Conservation (phyloP, 2,888 invertebrate species). For the Polia nebulosa region DNA sequence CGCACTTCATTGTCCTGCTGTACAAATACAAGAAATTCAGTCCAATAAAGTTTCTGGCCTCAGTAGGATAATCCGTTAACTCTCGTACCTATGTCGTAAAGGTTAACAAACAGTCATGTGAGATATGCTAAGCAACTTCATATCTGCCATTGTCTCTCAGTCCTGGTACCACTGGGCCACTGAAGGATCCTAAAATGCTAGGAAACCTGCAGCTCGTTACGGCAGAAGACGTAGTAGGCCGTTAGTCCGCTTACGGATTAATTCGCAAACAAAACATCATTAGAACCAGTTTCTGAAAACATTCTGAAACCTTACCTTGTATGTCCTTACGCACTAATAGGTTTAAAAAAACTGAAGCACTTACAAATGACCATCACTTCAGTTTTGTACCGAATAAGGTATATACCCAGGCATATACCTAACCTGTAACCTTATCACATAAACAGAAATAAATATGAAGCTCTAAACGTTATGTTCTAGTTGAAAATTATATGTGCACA, state of each 20-base stretch:
- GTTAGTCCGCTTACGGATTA: background rate
- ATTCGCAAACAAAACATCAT: too few relatives aligned
- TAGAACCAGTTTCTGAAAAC: background rate
- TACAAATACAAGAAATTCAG: background rate
- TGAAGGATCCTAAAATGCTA: background rate
- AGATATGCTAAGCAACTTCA: background rate
- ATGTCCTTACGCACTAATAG: too few relatives aligned
- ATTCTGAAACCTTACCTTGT: background rate
- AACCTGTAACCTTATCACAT: background rate
- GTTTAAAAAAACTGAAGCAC: too few relatives aligned
- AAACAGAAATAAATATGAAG: too few relatives aligned
- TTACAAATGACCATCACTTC: background rate
- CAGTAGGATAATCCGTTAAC: background rate
- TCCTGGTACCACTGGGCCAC: background rate
- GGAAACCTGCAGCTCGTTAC: background rate
- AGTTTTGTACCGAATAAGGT: background rate
- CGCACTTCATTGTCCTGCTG: background rate
- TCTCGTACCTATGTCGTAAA: background rate
- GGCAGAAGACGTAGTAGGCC: background rate
- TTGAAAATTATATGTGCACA: slow-evolving; percentile 23
- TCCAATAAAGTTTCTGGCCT: background rate
- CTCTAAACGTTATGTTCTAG: slow-evolving; percentile 45
- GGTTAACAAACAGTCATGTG: background rate
- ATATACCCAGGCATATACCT: background rate
- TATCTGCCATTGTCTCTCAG: background rate